These are phyloP conservation scores for Diorhabda carinulata DNA, from an alignment of 1,140 invertebrate genomes.

Conservation along the genomic window DNA sequence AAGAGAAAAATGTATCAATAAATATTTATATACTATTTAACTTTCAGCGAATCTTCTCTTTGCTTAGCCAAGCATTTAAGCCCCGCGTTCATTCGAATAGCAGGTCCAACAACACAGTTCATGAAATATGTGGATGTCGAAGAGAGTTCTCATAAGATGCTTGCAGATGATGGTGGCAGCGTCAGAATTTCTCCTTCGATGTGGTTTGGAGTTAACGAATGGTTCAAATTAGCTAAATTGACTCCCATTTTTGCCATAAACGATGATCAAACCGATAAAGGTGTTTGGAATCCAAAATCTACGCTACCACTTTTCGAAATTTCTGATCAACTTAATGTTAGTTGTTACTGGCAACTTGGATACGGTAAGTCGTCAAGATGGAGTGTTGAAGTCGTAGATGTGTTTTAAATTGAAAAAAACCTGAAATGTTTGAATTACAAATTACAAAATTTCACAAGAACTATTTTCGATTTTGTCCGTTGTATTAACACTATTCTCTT, in stretches of 20 bases:
- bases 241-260: slow-evolving; percentile 52
- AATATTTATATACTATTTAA: background rate
- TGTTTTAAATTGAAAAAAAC: too few species aligned
- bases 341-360: slow-evolving; percentile 61
- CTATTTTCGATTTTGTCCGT: too few species aligned
- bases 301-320: slow-evolving; percentile 54
- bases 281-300: slow-evolving; percentile 53
- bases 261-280: slow-evolving; percentile 41
- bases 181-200: slow-evolving; percentile 39
- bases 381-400: too few species aligned
- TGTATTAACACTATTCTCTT: too few species aligned
- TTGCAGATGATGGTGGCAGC: slow-evolving; percentile 24
- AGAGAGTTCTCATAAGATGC: slow-evolving; percentile 26
- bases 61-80: slow-evolving; percentile 57
- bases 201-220: slow-evolving; percentile 51
- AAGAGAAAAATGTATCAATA: too few species aligned
- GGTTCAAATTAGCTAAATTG: slow-evolving; percentile 50
- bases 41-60: slow-evolving; percentile 49
- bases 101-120: slow-evolving; percentile 54
- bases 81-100: slow-evolving; percentile 59
- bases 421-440: too few species aligned
- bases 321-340: slow-evolving; percentile 55
- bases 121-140: slow-evolving; percentile 49
- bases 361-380: slow-evolving; percentile 51
- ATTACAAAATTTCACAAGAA: too few species aligned